Base-by-base conservation (phyloP, 2,797 vertebrate species). In the Bovichtus diacanthus region DNA sequence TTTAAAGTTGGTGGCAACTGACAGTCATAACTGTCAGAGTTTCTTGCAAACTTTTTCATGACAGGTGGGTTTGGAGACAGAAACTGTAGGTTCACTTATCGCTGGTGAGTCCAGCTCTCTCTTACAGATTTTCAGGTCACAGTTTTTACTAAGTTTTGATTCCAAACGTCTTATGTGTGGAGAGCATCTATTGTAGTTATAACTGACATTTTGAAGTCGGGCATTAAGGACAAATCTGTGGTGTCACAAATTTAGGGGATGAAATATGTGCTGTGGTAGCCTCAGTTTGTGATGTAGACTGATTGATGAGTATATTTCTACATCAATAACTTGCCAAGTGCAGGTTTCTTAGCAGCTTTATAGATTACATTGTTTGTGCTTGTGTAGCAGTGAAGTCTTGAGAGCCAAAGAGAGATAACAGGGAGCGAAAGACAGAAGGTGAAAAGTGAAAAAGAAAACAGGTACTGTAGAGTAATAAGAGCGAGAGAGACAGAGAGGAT, bases 391-490 rank as follows among this genome's bases (percentile, higher is more conserved):
- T 34, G 46, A 66, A 69, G 46, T 66, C 64, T 8, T 56, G 27
- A 62, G 34, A 67, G 36, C 2, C 19, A 51, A 50, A 46, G 41
- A 36, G 41, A 55, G 31, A 80, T 56, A 89, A 82, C 74, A 59
- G 38, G 34, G 67, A 54, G 59, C 23, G 63, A 68, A 61, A 70
- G 39, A 75, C 71, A 73, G 56, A 69, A 74, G 55, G 74, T 56
- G 41, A 79, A 74, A 71, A 74, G 43, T 47, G 39, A 71, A 72
- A 70, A 71, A 72, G 70, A 53, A 68, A 78, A 76, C 27, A 76
- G 74, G 65, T 53, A 46, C 43, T 41, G 31, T 51, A 8, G 62
- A 76, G 71, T 84, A 83, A 89, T 82, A 86, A 82, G 63, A 70
- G 21, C 59, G 49, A 80, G 70, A 71, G 41, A 65, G 39, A 75